phyloP scores from a whole-genome alignment of 37 sponge, comb jelly and placozoan species.

The Hormiphora californensis region DNA sequence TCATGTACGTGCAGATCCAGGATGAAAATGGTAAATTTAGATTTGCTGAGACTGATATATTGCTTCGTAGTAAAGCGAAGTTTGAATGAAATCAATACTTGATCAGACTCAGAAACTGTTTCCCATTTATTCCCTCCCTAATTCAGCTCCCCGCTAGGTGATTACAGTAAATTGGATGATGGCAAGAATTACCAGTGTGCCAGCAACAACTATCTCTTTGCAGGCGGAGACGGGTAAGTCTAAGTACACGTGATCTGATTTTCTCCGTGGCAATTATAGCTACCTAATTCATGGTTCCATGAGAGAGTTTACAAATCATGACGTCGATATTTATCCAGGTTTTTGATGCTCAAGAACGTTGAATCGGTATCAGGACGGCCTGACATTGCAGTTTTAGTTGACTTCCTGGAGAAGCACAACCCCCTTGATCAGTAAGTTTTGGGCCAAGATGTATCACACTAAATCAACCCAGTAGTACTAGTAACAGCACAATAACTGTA shows the following conservation, averaged over 20 bases:
- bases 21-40: neutral
- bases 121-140: no score
- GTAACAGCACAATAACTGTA: no score
- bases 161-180: neutral
- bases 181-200: conserved; percentile 1
- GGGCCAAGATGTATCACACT: no score
- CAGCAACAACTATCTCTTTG: neutral
- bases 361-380: neutral
- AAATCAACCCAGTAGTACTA: no score
- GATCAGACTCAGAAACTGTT: no score
- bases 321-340: neutral
- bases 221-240: conserved; percentile 14
- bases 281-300: no score
- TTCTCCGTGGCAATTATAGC: no score
- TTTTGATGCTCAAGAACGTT: neutral
- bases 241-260: neutral
- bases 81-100: no score
- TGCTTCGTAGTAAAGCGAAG: no score
- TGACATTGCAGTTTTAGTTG: neutral
- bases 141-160: no score
- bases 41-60: no score
- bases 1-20: neutral
- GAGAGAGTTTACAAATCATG: neutral
- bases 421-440: neutral
- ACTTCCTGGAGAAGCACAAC: neutral